These are phyloP conservation scores for Gambelia wislizenii DNA, from an alignment of 2,797 vertebrate species.

Conservation along the genomic window DNA sequence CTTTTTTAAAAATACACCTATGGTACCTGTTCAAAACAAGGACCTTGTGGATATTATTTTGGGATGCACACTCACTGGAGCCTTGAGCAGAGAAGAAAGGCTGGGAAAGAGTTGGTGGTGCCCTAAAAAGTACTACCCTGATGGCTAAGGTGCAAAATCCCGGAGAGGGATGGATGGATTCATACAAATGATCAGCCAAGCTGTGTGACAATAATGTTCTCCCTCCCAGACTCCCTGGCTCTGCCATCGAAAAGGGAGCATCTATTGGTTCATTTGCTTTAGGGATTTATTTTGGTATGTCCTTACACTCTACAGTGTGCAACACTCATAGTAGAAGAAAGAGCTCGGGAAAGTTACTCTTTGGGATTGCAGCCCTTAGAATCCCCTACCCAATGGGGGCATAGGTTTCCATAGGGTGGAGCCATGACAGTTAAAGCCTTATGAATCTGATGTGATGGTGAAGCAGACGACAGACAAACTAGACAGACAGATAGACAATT, in stretches of 20 bases:
- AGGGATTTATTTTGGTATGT: not conserved
- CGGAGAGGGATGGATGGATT: not conserved
- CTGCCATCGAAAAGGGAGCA: not conserved
- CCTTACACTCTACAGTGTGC: not conserved
- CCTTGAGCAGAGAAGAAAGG: not conserved
- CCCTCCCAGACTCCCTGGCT: not conserved
- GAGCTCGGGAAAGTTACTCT: no score
- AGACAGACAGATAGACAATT: no score
- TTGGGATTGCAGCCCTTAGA: no score
- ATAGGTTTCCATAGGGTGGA: no score
- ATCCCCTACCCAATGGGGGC: no score
- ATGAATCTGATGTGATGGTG: no score
- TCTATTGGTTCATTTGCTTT: not conserved
- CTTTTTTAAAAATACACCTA: not conserved
- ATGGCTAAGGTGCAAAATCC: not conserved
- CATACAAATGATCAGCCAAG: no score
- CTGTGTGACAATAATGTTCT: no score
- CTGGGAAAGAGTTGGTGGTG: no score
- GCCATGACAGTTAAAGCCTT: no score
- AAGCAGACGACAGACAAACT: no score
- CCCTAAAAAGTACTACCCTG: not conserved
- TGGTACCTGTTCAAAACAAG: not conserved
- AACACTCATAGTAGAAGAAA: not conserved
- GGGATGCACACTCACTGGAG: not conserved
- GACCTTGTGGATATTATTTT: not conserved